These are phyloP conservation scores for Osmerus mordax DNA, from an alignment of 2,113 vertebrate species.

Conservation along the genomic window DNA sequence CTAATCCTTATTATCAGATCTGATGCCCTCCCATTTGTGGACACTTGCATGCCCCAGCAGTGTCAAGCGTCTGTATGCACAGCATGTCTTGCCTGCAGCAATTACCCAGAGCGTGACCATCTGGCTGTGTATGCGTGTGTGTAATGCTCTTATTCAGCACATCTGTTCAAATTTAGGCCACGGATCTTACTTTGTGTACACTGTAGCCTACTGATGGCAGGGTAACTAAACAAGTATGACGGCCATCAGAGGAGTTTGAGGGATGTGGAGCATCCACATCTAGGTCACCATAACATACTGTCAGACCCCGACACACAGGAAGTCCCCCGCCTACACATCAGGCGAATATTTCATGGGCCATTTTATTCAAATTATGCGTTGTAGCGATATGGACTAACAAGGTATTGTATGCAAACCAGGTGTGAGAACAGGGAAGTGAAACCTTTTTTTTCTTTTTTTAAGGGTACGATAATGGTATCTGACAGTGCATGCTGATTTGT, in stretches of 20 bases:
- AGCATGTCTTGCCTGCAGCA: background rate
- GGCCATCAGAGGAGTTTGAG: slow-evolving; percentile 36
- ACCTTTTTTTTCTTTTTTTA: background rate
- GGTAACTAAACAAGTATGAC: slow-evolving; percentile 10
- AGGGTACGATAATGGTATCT: slow-evolving; percentile 11
- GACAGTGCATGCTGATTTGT: background rate
- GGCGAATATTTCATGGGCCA: too few species aligned
- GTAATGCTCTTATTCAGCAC: slow-evolving; percentile 48
- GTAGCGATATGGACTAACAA: too few species aligned
- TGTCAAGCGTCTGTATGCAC: background rate
- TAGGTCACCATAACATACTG: slow-evolving; percentile 50
- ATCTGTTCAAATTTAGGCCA: slow-evolving; percentile 38
- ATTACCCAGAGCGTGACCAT: background rate
- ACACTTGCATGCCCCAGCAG: too few species aligned
- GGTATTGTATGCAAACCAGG: too few species aligned
- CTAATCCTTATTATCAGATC: too few species aligned
- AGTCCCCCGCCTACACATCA: slow-evolving; percentile 37
- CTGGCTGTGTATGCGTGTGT: slow-evolving; percentile 45
- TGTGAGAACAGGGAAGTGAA: slow-evolving; percentile 39
- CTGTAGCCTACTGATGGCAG: slow-evolving; percentile 6
- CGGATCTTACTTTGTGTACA: slow-evolving; percentile 43
- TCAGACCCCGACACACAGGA: slow-evolving; percentile 14
- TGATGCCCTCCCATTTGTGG: too few species aligned
- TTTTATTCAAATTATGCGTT: too few species aligned
- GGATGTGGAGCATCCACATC: slow-evolving; percentile 42